A percentile compares a stretch with the other conserved stretches of the same genome.
These are phyloP conservation scores for Wiebesia pumilae DNA, from an alignment of 1,140 invertebrate genomes.

Conservation along the genomic window DNA sequence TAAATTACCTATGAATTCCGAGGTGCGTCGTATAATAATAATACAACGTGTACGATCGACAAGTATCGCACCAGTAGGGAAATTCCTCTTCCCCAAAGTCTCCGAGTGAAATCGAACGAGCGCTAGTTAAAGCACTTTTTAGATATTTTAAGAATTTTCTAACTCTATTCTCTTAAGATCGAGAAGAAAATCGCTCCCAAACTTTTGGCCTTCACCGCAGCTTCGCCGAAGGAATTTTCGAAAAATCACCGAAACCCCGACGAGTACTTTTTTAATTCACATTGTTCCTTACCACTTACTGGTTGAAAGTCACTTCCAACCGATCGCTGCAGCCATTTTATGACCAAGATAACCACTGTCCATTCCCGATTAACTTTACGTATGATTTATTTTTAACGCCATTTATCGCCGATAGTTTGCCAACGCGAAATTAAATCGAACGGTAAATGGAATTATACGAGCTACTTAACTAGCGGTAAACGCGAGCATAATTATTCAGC, in stretches of 20 bases:
- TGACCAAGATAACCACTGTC: background rate
- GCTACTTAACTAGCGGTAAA: no score
- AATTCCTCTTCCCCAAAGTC: no score
- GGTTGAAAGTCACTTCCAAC: background rate
- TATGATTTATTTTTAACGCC: background rate
- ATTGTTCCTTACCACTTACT: background rate
- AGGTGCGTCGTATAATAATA: no score
- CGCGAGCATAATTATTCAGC: no score
- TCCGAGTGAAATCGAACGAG: no score
- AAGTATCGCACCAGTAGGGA: no score
- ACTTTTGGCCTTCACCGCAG: constrained; percentile 10
- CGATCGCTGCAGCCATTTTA: background rate
- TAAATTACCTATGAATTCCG: no score
- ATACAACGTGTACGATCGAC: no score
- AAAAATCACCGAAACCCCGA: background rate
- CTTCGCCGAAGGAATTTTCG: background rate
- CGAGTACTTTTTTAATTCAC: background rate
- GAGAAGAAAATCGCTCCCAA: background rate
- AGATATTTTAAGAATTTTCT: background rate
- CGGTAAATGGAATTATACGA: no score
- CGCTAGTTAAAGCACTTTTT: background rate
- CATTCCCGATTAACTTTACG: background rate
- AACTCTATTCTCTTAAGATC: background rate
- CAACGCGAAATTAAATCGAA: no score
- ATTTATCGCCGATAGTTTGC: no score